Conservation (phyloP, 2,797 vertebrate genomes). For the Florisuga fusca region DNA sequence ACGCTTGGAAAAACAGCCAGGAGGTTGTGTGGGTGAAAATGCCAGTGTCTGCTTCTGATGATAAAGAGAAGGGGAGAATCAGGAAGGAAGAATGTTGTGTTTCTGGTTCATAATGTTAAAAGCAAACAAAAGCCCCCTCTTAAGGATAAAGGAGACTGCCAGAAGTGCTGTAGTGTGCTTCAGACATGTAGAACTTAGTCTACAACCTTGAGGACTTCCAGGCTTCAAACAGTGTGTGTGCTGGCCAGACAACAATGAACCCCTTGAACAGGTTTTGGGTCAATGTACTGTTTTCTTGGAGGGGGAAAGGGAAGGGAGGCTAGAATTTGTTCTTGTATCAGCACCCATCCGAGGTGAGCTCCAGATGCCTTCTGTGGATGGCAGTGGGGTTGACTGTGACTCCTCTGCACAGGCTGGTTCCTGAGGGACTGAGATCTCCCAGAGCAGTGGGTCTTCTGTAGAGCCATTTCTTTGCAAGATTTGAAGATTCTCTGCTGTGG, state of each 20-base stretch:
- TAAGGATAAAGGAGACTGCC: background rate
- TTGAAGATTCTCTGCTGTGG: background rate
- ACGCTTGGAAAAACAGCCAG: background rate
- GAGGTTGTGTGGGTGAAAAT: background rate
- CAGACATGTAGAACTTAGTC: background rate
- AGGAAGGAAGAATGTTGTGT: conserved; percentile 4
- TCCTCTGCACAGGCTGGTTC: background rate
- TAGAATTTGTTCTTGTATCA: conserved; percentile 12
- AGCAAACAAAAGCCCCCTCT: background rate
- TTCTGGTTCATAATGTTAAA: background rate
- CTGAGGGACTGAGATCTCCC: background rate
- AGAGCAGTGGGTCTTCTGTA: background rate
- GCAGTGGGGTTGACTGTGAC: background rate
- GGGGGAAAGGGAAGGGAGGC: background rate
- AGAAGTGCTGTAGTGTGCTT: background rate
- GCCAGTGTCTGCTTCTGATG: background rate
- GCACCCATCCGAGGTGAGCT: background rate
- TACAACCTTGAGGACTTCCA: conserved; percentile 16
- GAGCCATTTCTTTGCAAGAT: background rate
- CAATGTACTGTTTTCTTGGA: background rate
- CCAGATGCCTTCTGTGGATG: background rate
- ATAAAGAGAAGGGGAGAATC: background rate
- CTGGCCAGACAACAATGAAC: conserved; percentile 45
- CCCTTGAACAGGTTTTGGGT: conserved; percentile 40
- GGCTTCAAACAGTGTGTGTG: background rate